These are phyloP conservation scores for Platyura marginata DNA, from an alignment of 1,140 invertebrate species.

Conservation along the genomic window DNA sequence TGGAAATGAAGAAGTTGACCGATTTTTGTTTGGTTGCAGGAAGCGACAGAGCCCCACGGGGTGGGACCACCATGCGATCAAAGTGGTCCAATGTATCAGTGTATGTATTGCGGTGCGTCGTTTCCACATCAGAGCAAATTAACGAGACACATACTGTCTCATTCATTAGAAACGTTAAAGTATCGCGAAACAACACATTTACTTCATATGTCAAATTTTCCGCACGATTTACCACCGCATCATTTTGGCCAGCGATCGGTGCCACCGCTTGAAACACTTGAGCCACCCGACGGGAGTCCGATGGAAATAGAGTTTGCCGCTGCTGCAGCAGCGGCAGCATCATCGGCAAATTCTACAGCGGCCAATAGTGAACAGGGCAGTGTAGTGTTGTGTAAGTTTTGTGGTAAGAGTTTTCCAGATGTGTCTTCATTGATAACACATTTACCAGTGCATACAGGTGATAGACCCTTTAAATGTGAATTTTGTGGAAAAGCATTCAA, in stretches of 20 bases:
- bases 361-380: constrained; percentile 37
- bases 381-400: constrained; percentile 74
- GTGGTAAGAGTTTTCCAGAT: constrained; percentile 75
- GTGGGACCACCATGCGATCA: constrained; percentile 27
- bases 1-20: constrained; percentile 67
- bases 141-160: constrained; percentile 69
- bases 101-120: constrained; percentile 70
- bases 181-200: constrained; percentile 52
- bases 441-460: constrained; percentile 71
- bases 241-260: constrained; percentile 26
- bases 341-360: constrained; percentile 27
- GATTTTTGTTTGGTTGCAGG: constrained; percentile 78
- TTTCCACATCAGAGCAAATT: constrained; percentile 79
- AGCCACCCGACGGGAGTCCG: constrained; percentile 5
- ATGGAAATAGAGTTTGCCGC: constrained; percentile 19
- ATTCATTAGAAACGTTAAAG: constrained; percentile 69
- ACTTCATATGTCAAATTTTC: constrained; percentile 19
- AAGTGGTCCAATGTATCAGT: constrained; percentile 41
- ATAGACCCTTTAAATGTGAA: constrained; percentile 76
- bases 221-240: constrained; percentile 24
- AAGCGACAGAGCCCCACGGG: constrained; percentile 52
- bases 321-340: constrained; percentile 26
- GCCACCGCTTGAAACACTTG: constrained; percentile 13
- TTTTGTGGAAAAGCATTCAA: constrained; percentile 84
- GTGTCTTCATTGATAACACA: constrained; percentile 69